Base-by-base conservation (phyloP, 2,888 invertebrate genomes). In the Empis stercorea region DNA sequence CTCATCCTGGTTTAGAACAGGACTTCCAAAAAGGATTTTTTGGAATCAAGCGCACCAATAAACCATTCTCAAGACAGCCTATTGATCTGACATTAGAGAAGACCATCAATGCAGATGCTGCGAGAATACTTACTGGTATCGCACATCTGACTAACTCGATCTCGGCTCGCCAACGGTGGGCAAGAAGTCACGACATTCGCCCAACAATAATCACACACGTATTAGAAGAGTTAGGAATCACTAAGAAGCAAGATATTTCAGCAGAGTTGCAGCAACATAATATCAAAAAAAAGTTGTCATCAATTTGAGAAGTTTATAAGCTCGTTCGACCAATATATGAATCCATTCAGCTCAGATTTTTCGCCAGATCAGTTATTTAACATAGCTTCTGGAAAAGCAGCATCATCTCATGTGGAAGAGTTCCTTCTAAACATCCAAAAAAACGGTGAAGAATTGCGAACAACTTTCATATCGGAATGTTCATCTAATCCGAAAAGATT, bases 21-120 rank as follows among this genome's bases (percentile, higher is more conserved):
- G 53, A 56, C 30, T 64, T 46, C 14, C 15, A 20, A 1, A 32
- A 47, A 17, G 46, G 41, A 15, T 44, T 13, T 7, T 42, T 43
- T 15, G 43, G 46, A 32, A 30, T 49, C 39, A 44, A 46, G 43
- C 11, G 49, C 5, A 49, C 46, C 1, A 30, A 34, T 14, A 46
- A 49, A n/a, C n/a, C n/a, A n/a, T n/a, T n/a, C n/a, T n/a, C n/a
- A n/a, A n/a, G n/a, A 41, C 45, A 48, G 13, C 48, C 48, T 15
- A 36, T 46, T 15, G 49, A 49, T 16, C 16, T 46, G 13, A 44
- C 40, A 36, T 44, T 43, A 15, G 39, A 42, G 30, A 7, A 30
- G 10, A 30, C 30, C 10, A 30, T 30, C 30, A 30, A 30, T 30
- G 30, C 30, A 30, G 30, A 30, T 30, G 30, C 30, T 30, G 30